Conservation (phyloP, 2,797 vertebrate genomes). For the Perdix hodgsoniae region DNA sequence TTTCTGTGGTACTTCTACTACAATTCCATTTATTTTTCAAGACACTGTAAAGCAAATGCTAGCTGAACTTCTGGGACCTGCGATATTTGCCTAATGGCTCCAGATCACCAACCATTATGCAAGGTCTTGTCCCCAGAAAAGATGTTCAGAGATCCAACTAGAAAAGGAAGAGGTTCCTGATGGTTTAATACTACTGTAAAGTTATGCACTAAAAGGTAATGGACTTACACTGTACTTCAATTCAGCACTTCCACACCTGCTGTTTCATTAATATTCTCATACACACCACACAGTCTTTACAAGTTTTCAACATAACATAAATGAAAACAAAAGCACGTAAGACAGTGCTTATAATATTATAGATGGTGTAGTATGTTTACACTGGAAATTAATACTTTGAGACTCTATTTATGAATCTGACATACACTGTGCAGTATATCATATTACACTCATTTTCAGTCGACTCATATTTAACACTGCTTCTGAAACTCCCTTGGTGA, state of each 20-base stretch:
- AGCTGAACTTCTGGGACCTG: not conserved
- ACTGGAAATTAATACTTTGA: not conserved
- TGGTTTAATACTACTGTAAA: not conserved
- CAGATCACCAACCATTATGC: not conserved
- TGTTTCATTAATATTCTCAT: not conserved
- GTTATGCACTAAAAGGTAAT: not conserved
- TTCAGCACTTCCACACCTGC: not conserved
- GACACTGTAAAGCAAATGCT: not conserved
- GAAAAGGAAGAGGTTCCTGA: not conserved
- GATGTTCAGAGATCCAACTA: not conserved
- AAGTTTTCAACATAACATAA: not conserved
- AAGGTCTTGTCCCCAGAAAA: not conserved
- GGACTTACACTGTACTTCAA: not conserved
- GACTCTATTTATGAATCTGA: not conserved
- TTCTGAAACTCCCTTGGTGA: slow-evolving; percentile 28
- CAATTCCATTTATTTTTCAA: not conserved
- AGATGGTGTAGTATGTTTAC: not conserved
- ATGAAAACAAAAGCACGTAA: not conserved
- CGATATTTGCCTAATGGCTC: not conserved
- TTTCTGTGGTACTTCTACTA: not conserved
- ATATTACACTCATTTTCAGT: not conserved
- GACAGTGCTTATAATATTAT: not conserved
- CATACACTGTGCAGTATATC: not conserved
- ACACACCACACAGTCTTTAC: not conserved
- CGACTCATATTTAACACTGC: not conserved